These are phyloP conservation scores for Neopipo cinnamomea DNA, from an alignment of 2,113 vertebrate genomes.

Conservation along the genomic window DNA sequence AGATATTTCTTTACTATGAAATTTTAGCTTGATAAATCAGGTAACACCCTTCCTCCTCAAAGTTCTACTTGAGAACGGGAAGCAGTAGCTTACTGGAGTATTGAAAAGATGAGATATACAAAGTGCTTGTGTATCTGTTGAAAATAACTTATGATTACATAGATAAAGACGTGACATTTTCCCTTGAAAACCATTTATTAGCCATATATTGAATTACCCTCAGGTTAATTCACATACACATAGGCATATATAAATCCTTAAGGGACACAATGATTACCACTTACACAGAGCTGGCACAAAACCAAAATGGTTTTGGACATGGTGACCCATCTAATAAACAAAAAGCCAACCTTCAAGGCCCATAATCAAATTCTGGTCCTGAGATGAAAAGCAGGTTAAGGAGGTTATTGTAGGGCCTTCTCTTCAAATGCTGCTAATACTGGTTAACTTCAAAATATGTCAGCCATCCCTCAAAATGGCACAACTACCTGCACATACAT, in stretches of 20 bases:
- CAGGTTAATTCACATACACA: not conserved
- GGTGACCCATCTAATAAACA: not conserved
- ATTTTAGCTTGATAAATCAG: not conserved
- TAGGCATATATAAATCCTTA: not conserved
- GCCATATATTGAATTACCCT: fast-evolving
- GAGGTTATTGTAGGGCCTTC: not conserved
- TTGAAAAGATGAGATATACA: not conserved
- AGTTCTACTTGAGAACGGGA: not conserved
- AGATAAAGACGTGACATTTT: not conserved
- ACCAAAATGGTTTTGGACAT: not conserved
- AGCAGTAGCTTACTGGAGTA: not conserved
- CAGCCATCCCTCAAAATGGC: not conserved
- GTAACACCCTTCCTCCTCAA: not conserved
- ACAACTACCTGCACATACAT: not conserved
- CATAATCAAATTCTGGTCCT: not conserved
- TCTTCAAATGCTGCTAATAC: not conserved
- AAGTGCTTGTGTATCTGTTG: not conserved
- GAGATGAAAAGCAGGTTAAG: not conserved
- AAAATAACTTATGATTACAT: not conserved
- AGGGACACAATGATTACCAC: not conserved
- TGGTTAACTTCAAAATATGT: not conserved
- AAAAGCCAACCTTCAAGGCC: not conserved
- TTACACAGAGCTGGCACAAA: not conserved
- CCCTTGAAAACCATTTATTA: not conserved
- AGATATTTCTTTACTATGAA: not conserved